These are phyloP conservation scores for Odiellus spinosus DNA, from an alignment of 2,888 invertebrate genomes.

Conservation along the genomic window DNA sequence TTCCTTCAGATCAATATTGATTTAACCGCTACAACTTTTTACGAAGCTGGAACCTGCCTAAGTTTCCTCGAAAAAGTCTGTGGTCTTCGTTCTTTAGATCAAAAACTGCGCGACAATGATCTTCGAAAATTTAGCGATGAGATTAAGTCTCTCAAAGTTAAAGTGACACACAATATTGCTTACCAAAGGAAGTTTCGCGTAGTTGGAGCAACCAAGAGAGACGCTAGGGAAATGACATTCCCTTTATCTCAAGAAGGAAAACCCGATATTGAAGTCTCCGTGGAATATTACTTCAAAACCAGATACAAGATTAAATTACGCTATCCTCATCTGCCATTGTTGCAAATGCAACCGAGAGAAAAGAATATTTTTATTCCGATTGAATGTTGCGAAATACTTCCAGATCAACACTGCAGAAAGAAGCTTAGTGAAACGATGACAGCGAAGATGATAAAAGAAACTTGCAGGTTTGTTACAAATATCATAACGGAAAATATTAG, in stretches of 20 bases:
- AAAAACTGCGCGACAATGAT: neutral
- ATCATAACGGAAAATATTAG: too few species aligned
- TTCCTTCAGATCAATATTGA: slow-evolving; percentile 5
- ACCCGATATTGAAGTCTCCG: neutral
- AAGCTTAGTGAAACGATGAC: neutral
- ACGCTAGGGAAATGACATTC: slow-evolving; percentile 5
- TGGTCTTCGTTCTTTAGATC: neutral
- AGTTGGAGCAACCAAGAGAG: slow-evolving; percentile 3
- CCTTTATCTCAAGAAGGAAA: too few species aligned
- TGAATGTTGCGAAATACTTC: neutral
- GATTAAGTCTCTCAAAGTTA: slow-evolving; percentile 4
- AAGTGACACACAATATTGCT: slow-evolving; percentile 6
- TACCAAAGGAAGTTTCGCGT: slow-evolving; percentile 9
- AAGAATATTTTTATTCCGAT: neutral
- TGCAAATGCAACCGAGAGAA: neutral
- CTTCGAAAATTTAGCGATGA: slow-evolving; percentile 2
- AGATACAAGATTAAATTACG: neutral
- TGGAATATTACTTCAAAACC: neutral
- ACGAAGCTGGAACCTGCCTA: slow-evolving; percentile 8
- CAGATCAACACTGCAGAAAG: neutral
- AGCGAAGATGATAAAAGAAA: neutral
- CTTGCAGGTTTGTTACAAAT: neutral
- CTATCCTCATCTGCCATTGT: slow-evolving; percentile 1
- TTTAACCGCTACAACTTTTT: slow-evolving; percentile 11
- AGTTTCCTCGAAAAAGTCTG: slow-evolving; percentile 6